Conservation (phyloP, 2,113 vertebrate species). For the Aptenodytes patagonicus region DNA sequence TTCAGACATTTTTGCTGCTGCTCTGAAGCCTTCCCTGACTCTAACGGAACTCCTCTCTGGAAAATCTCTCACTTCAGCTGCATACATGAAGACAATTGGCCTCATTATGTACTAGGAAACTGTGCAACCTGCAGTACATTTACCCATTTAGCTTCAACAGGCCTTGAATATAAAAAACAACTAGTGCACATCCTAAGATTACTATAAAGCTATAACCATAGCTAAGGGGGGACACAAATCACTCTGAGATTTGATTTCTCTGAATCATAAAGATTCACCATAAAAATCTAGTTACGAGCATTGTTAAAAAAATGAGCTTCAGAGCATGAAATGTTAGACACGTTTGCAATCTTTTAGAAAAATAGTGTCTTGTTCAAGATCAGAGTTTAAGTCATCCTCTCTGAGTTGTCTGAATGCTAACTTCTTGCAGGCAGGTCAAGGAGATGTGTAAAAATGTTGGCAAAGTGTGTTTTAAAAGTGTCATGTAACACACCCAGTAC, state of each 20-base stretch:
- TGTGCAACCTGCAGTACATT: not conserved
- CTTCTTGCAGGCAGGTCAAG: not conserved
- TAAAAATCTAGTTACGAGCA: slow-evolving; percentile 47
- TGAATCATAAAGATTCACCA: slow-evolving; percentile 42
- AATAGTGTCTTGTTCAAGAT: not conserved
- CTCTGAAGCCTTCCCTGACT: not conserved
- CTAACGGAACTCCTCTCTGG: not conserved
- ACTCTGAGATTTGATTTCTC: slow-evolving; percentile 35
- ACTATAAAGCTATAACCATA: not conserved
- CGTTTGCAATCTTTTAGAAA: slow-evolving; percentile 8
- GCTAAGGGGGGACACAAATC: not conserved
- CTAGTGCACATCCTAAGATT: not conserved
- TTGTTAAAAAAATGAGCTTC: slow-evolving; percentile 6
- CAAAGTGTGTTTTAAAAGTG: not conserved
- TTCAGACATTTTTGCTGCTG: not conserved
- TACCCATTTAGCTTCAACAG: not conserved
- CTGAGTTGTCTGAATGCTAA: not conserved
- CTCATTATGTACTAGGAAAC: not conserved
- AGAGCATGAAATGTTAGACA: slow-evolving; percentile 38
- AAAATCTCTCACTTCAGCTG: not conserved
- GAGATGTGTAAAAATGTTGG: not conserved
- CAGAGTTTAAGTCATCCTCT: slow-evolving; percentile 7
- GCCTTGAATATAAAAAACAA: not conserved
- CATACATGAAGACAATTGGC: not conserved
- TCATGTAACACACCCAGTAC: not conserved